phyloP scores from a whole-genome alignment of 2,888 invertebrate genomes.

The Mellilla xanthometata region DNA sequence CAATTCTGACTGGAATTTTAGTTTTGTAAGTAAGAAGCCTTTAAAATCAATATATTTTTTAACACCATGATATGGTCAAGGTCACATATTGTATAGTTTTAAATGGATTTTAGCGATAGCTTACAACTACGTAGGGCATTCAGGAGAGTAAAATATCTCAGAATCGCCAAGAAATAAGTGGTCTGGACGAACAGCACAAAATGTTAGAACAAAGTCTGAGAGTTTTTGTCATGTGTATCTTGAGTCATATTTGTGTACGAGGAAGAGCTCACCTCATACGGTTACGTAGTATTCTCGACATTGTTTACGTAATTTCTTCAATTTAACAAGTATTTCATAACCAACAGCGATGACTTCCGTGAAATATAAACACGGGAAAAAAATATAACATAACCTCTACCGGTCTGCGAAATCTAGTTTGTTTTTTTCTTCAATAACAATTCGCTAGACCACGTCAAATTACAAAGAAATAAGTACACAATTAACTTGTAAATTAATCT shows the following conservation, averaged over 20 bases:
- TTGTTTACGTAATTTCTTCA: conserved; percentile 59
- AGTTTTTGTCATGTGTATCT: background rate
- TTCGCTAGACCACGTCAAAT: background rate
- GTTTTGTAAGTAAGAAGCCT: too few relatives aligned
- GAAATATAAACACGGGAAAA: conserved; percentile 40
- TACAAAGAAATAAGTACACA: conserved; percentile 56
- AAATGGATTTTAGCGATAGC: too few relatives aligned
- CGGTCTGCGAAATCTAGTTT: conserved; percentile 48
- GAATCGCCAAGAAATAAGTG: too few relatives aligned
- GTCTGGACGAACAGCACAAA: too few relatives aligned
- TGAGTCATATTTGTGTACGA: background rate
- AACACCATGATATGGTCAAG: too few relatives aligned
- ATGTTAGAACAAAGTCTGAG: too few relatives aligned
- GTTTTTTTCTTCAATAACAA: conserved; percentile 23
- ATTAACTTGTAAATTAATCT: conserved; percentile 71
- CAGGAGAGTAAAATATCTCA: too few relatives aligned
- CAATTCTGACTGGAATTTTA: too few relatives aligned
- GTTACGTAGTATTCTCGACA: conserved; percentile 77
- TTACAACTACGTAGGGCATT: too few relatives aligned
- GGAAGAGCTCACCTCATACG: conserved; percentile 59
- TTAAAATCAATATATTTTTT: too few relatives aligned
- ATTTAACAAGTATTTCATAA: conserved; percentile 56
- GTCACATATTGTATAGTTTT: too few relatives aligned
- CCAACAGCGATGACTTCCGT: conserved; percentile 42
- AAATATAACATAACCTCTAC: conserved; percentile 70